A percentile compares a stretch with the other conserved stretches of the same genome.
Evolutionary conservation across 2,888 invertebrate species (phyloP).

Genomic region (Synanthedon myopaeformis): DNA sequence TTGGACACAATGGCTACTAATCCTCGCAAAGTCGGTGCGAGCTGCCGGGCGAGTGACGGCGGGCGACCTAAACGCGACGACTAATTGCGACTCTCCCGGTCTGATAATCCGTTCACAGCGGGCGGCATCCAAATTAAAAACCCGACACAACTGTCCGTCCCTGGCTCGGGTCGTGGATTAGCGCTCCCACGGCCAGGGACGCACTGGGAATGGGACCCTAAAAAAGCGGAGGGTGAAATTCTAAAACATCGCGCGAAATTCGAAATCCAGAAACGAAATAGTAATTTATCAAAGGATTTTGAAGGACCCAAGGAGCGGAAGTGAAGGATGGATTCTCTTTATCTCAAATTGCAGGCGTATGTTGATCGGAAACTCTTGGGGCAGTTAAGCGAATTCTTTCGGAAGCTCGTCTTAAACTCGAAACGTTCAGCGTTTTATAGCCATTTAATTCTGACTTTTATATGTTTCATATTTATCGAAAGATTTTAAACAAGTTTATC

Average conservation of each 20-base stretch:
- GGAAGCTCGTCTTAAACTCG: neutral
- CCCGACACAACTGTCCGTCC: constrained; percentile 45
- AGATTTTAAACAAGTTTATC: neutral
- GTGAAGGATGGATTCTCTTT: constrained; percentile 47
- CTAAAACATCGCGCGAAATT: constrained; percentile 45
- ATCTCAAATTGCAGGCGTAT: constrained; percentile 43
- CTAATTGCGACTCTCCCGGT: constrained; percentile 55
- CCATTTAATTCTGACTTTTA: neutral
- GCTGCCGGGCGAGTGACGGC: constrained; percentile 21
- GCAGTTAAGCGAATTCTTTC: constrained; percentile 16
- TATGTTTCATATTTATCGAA: neutral
- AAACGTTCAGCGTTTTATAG: neutral
- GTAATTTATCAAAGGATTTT: constrained; percentile 69
- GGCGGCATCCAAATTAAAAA: constrained; percentile 66
- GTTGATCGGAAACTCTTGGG: constrained; percentile 27
- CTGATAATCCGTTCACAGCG: constrained; percentile 64
- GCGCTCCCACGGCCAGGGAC: constrained; percentile 32
- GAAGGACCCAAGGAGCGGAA: constrained; percentile 46
- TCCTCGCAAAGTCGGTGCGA: constrained; percentile 30
- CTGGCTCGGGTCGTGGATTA: constrained; percentile 37
- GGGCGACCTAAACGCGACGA: constrained; percentile 35
- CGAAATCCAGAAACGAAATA: constrained; percentile 62
- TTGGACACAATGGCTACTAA: constrained; percentile 20
- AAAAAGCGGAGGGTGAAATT: constrained; percentile 37
- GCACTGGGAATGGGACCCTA: constrained; percentile 8